Conservation (phyloP, 92 coral and sea anemone genomes). For the Epizoanthus stellaris region DNA sequence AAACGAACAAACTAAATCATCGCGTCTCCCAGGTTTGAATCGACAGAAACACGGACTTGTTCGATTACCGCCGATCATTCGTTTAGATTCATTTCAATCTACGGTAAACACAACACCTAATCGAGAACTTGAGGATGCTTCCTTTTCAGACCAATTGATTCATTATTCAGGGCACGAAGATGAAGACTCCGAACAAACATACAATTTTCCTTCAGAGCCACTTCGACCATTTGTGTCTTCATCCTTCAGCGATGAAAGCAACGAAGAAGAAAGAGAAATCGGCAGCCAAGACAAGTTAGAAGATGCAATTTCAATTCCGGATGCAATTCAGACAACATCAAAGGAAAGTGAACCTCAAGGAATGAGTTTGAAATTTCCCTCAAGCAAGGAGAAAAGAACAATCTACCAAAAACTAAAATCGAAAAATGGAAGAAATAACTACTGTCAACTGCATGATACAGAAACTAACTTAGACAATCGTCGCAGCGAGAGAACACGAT, state of each 20-base stretch:
- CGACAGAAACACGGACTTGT: conserved; percentile 87
- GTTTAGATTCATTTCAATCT: conserved; percentile 50
- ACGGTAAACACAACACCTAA: conserved; percentile 14
- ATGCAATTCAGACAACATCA: background rate
- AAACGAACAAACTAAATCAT: conserved; percentile 16
- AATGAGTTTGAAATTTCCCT: background rate
- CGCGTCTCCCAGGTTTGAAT: conserved; percentile 44
- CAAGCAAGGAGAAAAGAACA: background rate
- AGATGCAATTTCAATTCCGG: background rate
- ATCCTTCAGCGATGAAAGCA: background rate
- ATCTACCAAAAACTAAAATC: background rate
- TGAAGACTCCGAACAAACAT: conserved; percentile 25
- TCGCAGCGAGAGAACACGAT: background rate
- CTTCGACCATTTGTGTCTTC: background rate
- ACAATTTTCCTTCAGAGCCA: conserved; percentile 3
- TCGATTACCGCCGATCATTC: conserved; percentile 84
- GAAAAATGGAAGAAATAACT: background rate
- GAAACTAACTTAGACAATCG: background rate
- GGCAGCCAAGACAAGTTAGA: background rate
- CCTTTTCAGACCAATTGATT: conserved; percentile 13
- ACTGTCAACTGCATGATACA: background rate
- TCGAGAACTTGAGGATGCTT: conserved; percentile 1
- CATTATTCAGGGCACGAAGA: background rate
- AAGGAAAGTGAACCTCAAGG: background rate
- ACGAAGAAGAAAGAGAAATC: background rate